Percentiles rank a stretch among this genome's conserved stretches.
Evolutionary conservation across 2,113 vertebrate species (phyloP).

Genomic region (Charadrius vociferus): DNA sequence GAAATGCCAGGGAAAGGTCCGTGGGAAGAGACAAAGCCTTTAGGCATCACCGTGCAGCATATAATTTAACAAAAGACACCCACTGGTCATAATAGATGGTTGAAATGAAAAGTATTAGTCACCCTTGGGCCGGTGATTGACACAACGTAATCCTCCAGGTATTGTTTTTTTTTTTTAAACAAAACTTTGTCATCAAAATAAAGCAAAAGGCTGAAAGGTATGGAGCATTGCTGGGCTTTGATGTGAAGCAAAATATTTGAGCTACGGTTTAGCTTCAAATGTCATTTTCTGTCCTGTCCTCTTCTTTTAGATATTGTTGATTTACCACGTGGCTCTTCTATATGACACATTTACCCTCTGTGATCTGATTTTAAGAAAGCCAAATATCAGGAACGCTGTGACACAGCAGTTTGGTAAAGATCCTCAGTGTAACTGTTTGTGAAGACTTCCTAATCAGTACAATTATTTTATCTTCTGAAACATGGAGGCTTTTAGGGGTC

Average conservation of each 20-base stretch:
- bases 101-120: slow-evolving; percentile 33
- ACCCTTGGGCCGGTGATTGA: neutral
- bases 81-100: neutral
- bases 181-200: neutral
- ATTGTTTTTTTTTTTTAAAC: neutral
- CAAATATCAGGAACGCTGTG: slow-evolving; percentile 15
- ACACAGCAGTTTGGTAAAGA: slow-evolving; percentile 12
- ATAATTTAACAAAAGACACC: neutral
- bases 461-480: slow-evolving; percentile 11
- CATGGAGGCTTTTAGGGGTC: neutral
- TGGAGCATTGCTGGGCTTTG: neutral
- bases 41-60: neutral
- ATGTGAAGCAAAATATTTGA: neutral
- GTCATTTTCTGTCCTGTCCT: slow-evolving; percentile 27
- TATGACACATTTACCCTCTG: slow-evolving; percentile 8
- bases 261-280: neutral
- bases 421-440: slow-evolving; percentile 3
- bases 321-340: neutral
- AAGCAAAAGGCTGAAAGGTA: neutral
- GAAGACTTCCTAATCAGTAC: slow-evolving; percentile 9
- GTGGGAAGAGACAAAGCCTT: slow-evolving; percentile 14
- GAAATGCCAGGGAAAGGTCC: neutral
- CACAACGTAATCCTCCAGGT: neutral
- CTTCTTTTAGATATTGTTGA: neutral
- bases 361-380: slow-evolving; percentile 50